These are phyloP conservation scores for Dinoponera quadriceps DNA, from an alignment of 1,140 invertebrate species.

Conservation along the genomic window DNA sequence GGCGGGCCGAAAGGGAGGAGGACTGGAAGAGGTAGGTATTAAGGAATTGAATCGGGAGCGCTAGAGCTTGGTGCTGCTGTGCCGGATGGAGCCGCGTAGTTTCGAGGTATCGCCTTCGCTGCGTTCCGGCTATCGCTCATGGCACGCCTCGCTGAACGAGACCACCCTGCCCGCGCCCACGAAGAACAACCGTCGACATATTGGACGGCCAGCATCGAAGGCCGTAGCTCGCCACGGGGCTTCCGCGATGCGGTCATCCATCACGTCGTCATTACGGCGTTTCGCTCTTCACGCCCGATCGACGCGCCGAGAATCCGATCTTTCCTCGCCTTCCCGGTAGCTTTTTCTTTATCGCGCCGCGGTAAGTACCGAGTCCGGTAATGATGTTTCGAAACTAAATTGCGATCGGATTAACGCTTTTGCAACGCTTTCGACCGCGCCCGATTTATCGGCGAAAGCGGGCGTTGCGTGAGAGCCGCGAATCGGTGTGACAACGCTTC, in stretches of 20 bases:
- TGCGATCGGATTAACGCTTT: conserved; percentile 20
- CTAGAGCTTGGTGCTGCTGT: conserved; percentile 20
- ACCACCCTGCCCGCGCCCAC: conserved; percentile 4
- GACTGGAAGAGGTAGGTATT: conserved; percentile 70
- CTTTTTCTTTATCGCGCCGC: conserved; percentile 29
- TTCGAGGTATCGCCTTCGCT: conserved; percentile 67
- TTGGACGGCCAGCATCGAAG: conserved; percentile 67
- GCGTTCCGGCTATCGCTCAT: conserved; percentile 75
- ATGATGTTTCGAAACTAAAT: conserved; percentile 38
- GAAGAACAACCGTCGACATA: conserved; percentile 74
- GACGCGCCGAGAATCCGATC: conserved; percentile 64
- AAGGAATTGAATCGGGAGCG: conserved; percentile 74
- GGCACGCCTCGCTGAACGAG: conserved; percentile 76
- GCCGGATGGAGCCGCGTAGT: conserved; percentile 40
- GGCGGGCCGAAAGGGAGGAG: background rate
- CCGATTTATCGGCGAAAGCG: too few species aligned
- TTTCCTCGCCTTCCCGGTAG: background rate
- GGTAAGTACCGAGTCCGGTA: conserved; percentile 3
- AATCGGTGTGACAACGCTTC: background rate
- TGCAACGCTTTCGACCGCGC: too few species aligned
- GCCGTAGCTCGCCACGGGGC: conserved; percentile 65
- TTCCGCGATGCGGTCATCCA: conserved; percentile 76
- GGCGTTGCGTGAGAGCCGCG: too few species aligned
- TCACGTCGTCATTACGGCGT: conserved; percentile 79
- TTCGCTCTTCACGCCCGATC: conserved; percentile 73